phyloP scores from a whole-genome alignment of 2,113 vertebrate genomes.

The Dinomys branickii region DNA sequence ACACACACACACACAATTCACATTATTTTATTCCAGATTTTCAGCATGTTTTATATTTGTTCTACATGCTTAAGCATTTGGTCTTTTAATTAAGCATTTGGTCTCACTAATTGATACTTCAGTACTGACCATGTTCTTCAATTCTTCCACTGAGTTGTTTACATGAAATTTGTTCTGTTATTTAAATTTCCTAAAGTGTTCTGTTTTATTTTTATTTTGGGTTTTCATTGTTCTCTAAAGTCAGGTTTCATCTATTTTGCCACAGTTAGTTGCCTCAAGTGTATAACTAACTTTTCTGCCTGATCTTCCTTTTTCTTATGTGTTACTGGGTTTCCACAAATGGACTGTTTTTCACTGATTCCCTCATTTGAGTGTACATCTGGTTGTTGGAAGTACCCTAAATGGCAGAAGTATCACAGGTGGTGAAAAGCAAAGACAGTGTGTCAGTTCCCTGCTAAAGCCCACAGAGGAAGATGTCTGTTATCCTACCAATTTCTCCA shows the following conservation, averaged over 20 bases:
- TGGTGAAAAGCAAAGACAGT: not conserved
- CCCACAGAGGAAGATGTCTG: not conserved
- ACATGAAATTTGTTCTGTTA: conserved; percentile 34
- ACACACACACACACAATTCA: not conserved
- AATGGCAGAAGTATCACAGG: conserved; percentile 1
- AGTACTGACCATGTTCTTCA: not conserved
- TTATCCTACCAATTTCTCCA: not conserved
- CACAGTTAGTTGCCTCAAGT: not conserved
- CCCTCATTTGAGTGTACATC: not conserved
- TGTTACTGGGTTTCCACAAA: not conserved
- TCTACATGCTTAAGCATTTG: not conserved
- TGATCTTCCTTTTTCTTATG: conserved; percentile 12
- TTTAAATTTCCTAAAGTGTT: conserved; percentile 21
- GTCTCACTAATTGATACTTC: conserved; percentile 42
- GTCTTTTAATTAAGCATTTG: not conserved
- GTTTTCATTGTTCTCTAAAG: not conserved
- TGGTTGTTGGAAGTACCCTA: not conserved
- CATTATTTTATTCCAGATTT: conserved; percentile 31
- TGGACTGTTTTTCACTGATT: not conserved
- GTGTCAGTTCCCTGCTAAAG: not conserved
- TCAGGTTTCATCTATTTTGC: conserved; percentile 21
- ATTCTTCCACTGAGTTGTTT: not conserved
- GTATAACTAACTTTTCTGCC: conserved; percentile 1
- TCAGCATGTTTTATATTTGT: conserved; percentile 22
- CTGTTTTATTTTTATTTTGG: not conserved